These are phyloP conservation scores for Novumbra hubbsi DNA, from an alignment of 2,797 vertebrate species.

Conservation along the genomic window DNA sequence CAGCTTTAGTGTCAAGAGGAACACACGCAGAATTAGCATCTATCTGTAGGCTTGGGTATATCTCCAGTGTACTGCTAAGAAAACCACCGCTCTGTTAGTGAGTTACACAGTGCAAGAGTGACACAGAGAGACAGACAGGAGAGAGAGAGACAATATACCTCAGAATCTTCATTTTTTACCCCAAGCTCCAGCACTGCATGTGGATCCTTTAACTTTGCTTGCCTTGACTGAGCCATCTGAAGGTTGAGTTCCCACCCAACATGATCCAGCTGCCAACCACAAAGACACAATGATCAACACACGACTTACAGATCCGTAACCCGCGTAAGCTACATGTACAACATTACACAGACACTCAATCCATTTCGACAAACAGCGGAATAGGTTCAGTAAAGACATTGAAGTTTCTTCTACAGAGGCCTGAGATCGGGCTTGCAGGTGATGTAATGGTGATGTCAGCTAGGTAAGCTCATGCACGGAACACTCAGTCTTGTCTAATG, in stretches of 20 bases:
- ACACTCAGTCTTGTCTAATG: too few relatives aligned
- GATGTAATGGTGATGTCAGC: too few relatives aligned
- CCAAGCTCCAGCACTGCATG: conserved; percentile 87
- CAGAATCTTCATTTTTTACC: conserved; percentile 80
- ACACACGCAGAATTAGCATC: conserved; percentile 56
- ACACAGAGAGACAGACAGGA: background rate
- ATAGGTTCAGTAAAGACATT: background rate
- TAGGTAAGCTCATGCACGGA: too few relatives aligned
- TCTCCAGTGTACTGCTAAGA: conserved; percentile 27
- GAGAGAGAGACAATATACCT: conserved; percentile 65
- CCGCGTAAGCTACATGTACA: too few relatives aligned
- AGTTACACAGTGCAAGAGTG: background rate
- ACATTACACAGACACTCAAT: background rate
- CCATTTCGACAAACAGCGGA: background rate
- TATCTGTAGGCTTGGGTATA: conserved; percentile 39
- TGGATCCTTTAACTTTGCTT: conserved; percentile 86
- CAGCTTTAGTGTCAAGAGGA: conserved; percentile 52
- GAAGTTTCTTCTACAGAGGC: too few relatives aligned
- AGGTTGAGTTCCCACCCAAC: conserved; percentile 95
- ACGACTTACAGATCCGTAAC: conserved; percentile 11
- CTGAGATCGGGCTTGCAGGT: too few relatives aligned
- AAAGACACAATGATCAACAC: conserved; percentile 18
- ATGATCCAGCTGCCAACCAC: conserved; percentile 83
- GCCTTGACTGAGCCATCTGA: conserved; percentile 89
- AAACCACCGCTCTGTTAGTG: conserved; percentile 22